phyloP scores from a whole-genome alignment of 2,113 vertebrate genomes.

The Nycticryphes semicollaris region DNA sequence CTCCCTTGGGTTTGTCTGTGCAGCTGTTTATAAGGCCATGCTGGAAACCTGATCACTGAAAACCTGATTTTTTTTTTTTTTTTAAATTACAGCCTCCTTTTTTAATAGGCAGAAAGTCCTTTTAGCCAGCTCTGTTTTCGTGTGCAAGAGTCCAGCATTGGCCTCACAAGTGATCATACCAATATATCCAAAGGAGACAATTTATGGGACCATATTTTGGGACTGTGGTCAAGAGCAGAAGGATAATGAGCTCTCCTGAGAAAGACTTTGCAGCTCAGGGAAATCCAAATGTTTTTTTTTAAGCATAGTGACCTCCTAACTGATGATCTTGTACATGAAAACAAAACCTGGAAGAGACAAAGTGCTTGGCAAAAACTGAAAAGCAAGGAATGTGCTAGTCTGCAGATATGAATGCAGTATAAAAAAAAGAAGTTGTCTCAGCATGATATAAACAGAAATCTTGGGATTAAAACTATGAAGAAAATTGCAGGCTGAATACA shows the following conservation, averaged over 20 bases:
- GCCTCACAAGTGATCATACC: neutral
- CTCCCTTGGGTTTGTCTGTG: neutral
- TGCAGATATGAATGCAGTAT: neutral
- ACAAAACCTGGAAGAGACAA: neutral
- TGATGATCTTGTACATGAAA: neutral
- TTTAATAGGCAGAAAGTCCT: neutral
- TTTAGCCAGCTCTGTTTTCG: neutral
- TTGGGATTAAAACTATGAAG: neutral
- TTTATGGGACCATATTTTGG: neutral
- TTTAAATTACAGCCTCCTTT: neutral
- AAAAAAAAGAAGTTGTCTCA: neutral
- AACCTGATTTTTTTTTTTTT: no score
- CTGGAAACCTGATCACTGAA: neutral
- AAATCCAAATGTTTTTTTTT: neutral
- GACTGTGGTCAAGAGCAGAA: neutral
- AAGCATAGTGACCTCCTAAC: neutral
- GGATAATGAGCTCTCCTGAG: neutral
- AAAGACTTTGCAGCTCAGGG: neutral
- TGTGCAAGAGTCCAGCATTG: neutral
- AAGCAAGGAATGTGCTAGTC: neutral
- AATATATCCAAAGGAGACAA: neutral
- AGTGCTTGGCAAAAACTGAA: neutral
- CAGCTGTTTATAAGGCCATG: neutral
- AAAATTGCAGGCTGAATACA: neutral
- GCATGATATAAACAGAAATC: neutral